Evolutionary conservation across 2,113 vertebrate species (phyloP), one percentile per base, ranked within the genome.

Genomic region (Hepsetus odoe): DNA sequence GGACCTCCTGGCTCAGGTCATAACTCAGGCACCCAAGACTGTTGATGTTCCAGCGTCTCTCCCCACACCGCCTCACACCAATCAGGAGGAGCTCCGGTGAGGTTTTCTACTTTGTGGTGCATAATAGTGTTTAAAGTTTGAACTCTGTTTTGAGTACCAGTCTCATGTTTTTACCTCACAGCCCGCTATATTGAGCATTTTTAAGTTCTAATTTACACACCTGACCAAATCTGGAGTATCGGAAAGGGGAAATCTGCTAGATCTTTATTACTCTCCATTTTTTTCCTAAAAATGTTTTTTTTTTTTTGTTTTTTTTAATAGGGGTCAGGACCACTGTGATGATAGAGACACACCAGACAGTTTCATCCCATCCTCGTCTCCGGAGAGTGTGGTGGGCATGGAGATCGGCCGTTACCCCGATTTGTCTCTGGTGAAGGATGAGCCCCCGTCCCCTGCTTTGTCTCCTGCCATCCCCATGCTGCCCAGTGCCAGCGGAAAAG

Each of bases 51-150:
- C 97, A 0, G 96, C 97, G 71, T 99, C 97, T 0, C 93, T 99
- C 35, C 98, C 98, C 5, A 99, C 98, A 0, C 98, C 97, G 0
- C 98, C 98, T 13, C 98, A 99, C 85, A 98, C 95, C 90, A 97
- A 95, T 82, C 98, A 98, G 85, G 98, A 99, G 82, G 98, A 99
- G 74, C 83, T 99, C 72, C 94, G 97, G 98, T 98, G 81, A 40
- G 82, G 42, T 72, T 56, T 26, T 28, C 55, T 11, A 3, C 18
- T 1, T n/a, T 9, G 1, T 6, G n/a, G 44, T 42, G 38, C 30
- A 18, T 51, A 5, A 18, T 51, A 18, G 49, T 4, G 14, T 38
- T 38, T 3, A 38, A 5, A 5, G 35, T 3, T 38, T 38, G 35
- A 38, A 5, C 8, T 38, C 35, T 38, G 35, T 38, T 38, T 38